Evolutionary conservation across 2,888 invertebrate species (phyloP).

Genomic region (Ochlodes sylvanus): DNA sequence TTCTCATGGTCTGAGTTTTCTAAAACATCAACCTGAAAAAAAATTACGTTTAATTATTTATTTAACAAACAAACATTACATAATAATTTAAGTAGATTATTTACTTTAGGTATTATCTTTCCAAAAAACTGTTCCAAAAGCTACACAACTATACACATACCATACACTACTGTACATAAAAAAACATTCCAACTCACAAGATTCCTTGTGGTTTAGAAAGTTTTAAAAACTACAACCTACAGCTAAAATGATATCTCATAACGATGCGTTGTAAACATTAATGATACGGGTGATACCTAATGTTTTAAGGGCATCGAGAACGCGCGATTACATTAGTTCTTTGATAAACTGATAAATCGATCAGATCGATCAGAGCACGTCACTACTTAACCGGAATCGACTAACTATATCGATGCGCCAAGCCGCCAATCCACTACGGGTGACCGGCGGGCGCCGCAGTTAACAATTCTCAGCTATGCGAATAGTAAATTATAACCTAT

Average conservation of each 20-base stretch:
- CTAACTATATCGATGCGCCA: conserved; percentile 37
- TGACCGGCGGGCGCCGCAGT: neutral
- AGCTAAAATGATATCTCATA: neutral
- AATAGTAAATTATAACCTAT: conserved; percentile 54
- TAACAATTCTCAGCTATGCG: conserved; percentile 26
- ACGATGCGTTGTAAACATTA: neutral
- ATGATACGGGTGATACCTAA: neutral
- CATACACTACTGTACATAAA: too few relatives aligned
- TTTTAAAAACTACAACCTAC: neutral
- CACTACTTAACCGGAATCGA: conserved; percentile 40
- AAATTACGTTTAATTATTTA: neutral
- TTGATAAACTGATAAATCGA: conserved; percentile 42
- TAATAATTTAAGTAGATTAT: too few relatives aligned
- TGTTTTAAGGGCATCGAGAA: neutral
- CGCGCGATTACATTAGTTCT: neutral
- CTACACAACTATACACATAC: too few relatives aligned
- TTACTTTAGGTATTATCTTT: too few relatives aligned
- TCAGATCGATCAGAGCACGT: conserved; percentile 36
- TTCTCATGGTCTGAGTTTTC: conserved; percentile 60
- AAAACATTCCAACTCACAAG: conserved; percentile 2
- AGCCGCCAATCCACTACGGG: conserved; percentile 12
- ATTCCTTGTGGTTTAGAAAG: neutral
- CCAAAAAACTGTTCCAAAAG: too few relatives aligned
- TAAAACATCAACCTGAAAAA: conserved; percentile 64
- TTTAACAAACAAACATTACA: too few relatives aligned